Percentiles rank a stretch among this genome's conserved stretches.
Evolutionary conservation across 2,113 vertebrate genomes (phyloP).

Genomic region (Melanocharis versteri): DNA sequence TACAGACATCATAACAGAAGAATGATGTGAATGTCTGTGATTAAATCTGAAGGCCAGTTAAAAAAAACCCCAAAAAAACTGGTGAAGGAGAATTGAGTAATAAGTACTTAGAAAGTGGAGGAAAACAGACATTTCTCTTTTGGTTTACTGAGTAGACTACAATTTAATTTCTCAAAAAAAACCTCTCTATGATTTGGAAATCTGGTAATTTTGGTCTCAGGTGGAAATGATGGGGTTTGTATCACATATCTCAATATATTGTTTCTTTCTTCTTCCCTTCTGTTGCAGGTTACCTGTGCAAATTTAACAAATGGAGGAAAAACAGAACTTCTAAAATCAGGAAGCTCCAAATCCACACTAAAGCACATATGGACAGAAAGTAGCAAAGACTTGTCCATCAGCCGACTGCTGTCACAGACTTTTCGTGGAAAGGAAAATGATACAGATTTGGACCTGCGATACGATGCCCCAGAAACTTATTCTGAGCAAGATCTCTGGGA

Average conservation of each 20-base stretch:
- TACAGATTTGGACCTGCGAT: slow-evolving; percentile 93
- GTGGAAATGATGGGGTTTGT: background rate
- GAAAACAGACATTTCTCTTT: background rate
- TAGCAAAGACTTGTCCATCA: slow-evolving; percentile 97
- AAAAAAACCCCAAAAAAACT: background rate
- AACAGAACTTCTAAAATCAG: slow-evolving; percentile 88
- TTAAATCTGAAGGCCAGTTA: background rate
- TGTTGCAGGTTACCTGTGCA: slow-evolving; percentile 82
- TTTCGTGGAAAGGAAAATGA: slow-evolving; percentile 93
- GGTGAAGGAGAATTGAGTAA: background rate
- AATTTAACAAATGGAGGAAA: slow-evolving; percentile 86
- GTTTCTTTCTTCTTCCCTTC: slow-evolving; percentile 13
- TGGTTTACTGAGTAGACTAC: background rate
- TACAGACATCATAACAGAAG: background rate
- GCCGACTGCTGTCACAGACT: slow-evolving; percentile 96
- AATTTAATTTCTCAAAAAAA: background rate
- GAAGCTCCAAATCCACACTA: slow-evolving; percentile 89
- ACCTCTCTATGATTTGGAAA: background rate
- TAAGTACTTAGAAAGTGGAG: background rate
- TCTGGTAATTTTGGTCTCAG: background rate
- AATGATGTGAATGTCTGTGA: background rate
- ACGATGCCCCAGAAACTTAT: slow-evolving; percentile 95
- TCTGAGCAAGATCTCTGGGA: slow-evolving; percentile 99
- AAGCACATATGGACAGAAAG: slow-evolving; percentile 99
- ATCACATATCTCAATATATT: background rate